A percentile compares a stretch with the other conserved stretches of the same genome.
These are phyloP conservation scores for Melanophora roralis DNA, from an alignment of 2,888 invertebrate species.

Conservation along the genomic window DNA sequence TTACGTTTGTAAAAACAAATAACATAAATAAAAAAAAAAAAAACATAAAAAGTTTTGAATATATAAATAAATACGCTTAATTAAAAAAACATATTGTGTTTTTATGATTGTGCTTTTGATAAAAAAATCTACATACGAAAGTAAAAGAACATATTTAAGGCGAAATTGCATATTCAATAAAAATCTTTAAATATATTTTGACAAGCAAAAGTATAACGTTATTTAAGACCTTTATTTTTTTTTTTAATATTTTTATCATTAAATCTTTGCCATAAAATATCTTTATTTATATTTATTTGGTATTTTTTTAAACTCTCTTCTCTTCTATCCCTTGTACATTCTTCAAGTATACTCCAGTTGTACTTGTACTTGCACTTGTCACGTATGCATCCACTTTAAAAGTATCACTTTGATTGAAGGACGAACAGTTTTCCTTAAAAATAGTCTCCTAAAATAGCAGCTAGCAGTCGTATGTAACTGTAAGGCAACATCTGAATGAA, in stretches of 20 bases:
- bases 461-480: neutral
- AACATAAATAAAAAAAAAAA: no score
- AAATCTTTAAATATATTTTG: neutral
- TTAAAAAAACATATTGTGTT: no score
- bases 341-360: constrained; percentile 20
- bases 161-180: no score
- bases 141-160: no score
- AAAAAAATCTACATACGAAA: no score
- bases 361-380: constrained; percentile 57
- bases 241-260: neutral
- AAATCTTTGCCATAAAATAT: neutral
- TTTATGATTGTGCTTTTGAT: no score
- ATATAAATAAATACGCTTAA: no score
- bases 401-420: constrained; percentile 50
- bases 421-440: constrained; percentile 19
- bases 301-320: neutral
- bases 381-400: constrained; percentile 55
- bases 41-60: no score
- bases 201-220: no score
- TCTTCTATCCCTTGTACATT: neutral
- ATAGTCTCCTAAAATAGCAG: neutral
- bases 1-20: no score
- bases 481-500: constrained; percentile 9
- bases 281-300: no score
- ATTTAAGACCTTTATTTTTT: no score